A percentile compares a stretch with the other conserved stretches of the same genome.
Evolutionary conservation across 2,888 invertebrate genomes (phyloP).

Genomic region (Drosophila putrida): DNA sequence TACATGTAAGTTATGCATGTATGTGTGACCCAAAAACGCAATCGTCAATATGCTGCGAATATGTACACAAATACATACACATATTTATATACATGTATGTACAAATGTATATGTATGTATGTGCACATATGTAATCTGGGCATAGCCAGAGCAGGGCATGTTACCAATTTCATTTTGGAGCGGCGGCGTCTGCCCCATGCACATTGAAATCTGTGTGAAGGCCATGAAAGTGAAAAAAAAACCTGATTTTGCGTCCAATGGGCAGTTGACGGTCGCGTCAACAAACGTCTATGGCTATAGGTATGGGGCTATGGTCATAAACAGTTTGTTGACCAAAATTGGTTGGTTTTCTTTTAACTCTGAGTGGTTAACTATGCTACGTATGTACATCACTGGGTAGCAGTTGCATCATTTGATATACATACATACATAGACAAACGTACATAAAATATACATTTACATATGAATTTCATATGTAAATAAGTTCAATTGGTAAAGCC

Average conservation of each 20-base stretch:
- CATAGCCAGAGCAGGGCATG: slow-evolving; percentile 70
- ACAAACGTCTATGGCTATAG: slow-evolving; percentile 27
- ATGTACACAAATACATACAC: slow-evolving; percentile 15
- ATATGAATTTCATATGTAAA: slow-evolving; percentile 9
- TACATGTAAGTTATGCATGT: neutral
- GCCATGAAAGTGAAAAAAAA: slow-evolving; percentile 78
- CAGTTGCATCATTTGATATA: slow-evolving; percentile 17
- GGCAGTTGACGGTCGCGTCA: slow-evolving; percentile 14
- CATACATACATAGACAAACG: neutral
- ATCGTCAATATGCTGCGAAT: slow-evolving; percentile 35
- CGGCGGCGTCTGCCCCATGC: slow-evolving; percentile 28
- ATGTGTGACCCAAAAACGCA: slow-evolving; percentile 49
- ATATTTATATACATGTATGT: neutral
- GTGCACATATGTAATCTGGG: slow-evolving; percentile 49
- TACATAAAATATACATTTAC: neutral
- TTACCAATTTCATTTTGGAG: slow-evolving; percentile 61
- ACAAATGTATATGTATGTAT: slow-evolving; percentile 3
- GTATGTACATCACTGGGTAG: neutral
- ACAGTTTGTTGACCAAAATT: slow-evolving; percentile 79
- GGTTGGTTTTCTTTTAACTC: slow-evolving; percentile 23
- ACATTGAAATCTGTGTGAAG: slow-evolving; percentile 76
- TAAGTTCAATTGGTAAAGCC: slow-evolving; percentile 20
- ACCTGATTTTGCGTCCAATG: slow-evolving; percentile 52
- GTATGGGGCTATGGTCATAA: slow-evolving; percentile 45
- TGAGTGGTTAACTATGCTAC: neutral